These are phyloP conservation scores for Dione vanillae DNA, from an alignment of 2,888 invertebrate genomes.

Conservation along the genomic window DNA sequence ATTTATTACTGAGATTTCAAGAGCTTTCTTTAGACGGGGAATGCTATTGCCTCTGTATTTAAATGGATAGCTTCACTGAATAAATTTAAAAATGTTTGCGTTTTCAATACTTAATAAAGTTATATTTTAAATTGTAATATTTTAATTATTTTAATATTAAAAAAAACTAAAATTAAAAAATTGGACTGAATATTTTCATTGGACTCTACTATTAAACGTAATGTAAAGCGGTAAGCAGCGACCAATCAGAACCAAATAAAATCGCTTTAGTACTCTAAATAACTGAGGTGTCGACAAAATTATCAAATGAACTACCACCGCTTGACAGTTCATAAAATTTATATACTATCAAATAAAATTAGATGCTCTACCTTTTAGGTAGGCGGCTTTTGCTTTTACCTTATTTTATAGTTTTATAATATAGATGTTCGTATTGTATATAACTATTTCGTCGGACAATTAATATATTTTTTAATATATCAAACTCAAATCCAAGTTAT, in stretches of 20 bases:
- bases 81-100: neutral
- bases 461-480: neutral
- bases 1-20: conserved; percentile 81
- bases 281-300: conserved; percentile 45
- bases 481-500: neutral
- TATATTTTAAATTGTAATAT: neutral
- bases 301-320: conserved; percentile 44
- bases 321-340: conserved; percentile 45
- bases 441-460: neutral
- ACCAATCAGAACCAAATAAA: conserved; percentile 31
- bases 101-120: neutral
- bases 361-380: conserved; percentile 16
- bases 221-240: conserved; percentile 20
- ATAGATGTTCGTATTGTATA: conserved; percentile 23
- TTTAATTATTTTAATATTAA: too few relatives aligned
- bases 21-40: conserved; percentile 56
- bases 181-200: neutral
- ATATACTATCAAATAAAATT: conserved; percentile 43
- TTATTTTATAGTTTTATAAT: conserved; percentile 23
- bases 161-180: too few relatives aligned
- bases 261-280: conserved; percentile 38
- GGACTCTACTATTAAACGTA: neutral
- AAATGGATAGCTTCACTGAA: neutral
- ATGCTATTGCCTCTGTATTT: neutral
- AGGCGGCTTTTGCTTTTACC: conserved; percentile 2